phyloP scores from a whole-genome alignment of 2,888 invertebrate genomes.

The Cistogaster globosa region DNA sequence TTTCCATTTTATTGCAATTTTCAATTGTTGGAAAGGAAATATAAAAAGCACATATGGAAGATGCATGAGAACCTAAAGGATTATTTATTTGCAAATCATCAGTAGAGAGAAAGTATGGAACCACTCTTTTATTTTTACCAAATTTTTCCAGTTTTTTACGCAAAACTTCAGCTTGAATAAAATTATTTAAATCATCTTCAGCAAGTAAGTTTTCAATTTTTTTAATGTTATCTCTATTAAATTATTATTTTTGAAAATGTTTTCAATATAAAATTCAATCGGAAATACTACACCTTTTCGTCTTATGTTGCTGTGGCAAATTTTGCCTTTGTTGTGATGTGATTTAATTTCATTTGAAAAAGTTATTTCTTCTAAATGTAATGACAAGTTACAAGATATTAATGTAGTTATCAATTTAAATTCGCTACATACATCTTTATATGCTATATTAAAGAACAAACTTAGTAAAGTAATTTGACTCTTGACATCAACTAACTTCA shows the following conservation, averaged over 20 bases:
- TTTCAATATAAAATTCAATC: too few relatives aligned
- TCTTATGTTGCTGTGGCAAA: background rate
- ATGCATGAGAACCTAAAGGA: constrained; percentile 1
- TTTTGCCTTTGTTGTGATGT: constrained; percentile 1
- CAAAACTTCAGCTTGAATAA: constrained; percentile 5
- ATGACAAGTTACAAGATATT: too few relatives aligned
- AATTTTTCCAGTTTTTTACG: constrained; percentile 2
- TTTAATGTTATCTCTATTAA: background rate
- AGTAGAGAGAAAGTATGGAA: constrained; percentile 20
- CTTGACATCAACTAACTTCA: too few relatives aligned
- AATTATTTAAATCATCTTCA: constrained; percentile 3
- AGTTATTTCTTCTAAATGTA: too few relatives aligned
- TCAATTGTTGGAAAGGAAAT: background rate
- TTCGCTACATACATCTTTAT: too few relatives aligned
- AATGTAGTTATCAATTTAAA: too few relatives aligned
- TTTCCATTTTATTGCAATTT: constrained; percentile 14
- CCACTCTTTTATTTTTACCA: too few relatives aligned
- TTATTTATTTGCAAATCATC: constrained; percentile 16
- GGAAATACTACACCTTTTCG: background rate
- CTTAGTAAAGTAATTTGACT: background rate
- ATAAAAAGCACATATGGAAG: constrained; percentile 18
- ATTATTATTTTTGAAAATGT: background rate
- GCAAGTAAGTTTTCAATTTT: background rate
- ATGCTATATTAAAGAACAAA: too few relatives aligned
- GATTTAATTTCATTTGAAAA: too few relatives aligned